These are phyloP conservation scores for Gallinago jamesoni DNA, from an alignment of 2,113 vertebrate species.

Conservation along the genomic window DNA sequence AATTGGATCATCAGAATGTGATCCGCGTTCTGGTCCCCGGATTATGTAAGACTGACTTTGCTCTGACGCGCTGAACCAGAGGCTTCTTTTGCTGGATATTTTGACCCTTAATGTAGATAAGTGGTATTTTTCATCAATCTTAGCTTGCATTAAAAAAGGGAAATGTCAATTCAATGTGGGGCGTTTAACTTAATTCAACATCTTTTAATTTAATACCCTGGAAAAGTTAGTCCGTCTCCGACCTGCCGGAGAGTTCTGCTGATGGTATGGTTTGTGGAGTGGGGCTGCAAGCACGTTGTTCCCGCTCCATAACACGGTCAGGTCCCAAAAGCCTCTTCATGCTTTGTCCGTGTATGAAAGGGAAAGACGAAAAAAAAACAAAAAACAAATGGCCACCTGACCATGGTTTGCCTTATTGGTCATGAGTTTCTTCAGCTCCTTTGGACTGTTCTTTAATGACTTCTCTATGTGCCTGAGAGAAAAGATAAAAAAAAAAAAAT, in stretches of 20 bases:
- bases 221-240: conserved; percentile 75
- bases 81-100: conserved; percentile 76
- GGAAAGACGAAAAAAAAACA: background rate
- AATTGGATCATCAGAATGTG: conserved; percentile 99
- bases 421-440: background rate
- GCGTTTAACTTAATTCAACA: conserved; percentile 83
- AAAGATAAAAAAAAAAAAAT: background rate
- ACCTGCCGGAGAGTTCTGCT: conserved; percentile 72
- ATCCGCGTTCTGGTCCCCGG: conserved; percentile 87
- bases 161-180: conserved; percentile 84
- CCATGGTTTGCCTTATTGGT: background rate
- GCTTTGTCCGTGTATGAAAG: background rate
- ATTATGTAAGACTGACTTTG: conserved; percentile 97
- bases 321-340: background rate
- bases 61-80: conserved; percentile 84
- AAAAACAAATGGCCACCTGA: accelerated
- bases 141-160: conserved; percentile 82
- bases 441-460: background rate
- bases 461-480: background rate
- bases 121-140: conserved; percentile 94
- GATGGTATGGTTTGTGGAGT: conserved; percentile 73
- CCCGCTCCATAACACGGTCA: background rate
- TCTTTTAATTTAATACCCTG: conserved; percentile 86
- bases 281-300: background rate
- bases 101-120: conserved; percentile 99